phyloP scores from a whole-genome alignment of 2,888 invertebrate species.

The Cartodere bifasciata region DNA sequence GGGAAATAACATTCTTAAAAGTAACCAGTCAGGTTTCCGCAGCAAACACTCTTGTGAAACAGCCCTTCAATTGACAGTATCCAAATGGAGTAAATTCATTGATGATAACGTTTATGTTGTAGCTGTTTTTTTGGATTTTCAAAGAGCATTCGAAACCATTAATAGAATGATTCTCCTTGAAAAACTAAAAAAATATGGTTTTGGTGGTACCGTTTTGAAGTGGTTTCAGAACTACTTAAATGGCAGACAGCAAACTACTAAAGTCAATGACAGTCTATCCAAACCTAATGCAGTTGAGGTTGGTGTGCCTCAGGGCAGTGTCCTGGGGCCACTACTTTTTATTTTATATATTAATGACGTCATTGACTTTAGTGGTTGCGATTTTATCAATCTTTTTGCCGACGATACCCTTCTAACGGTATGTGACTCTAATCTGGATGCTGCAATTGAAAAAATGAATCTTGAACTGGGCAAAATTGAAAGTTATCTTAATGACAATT shows the following conservation, averaged over 20 bases:
- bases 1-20: background rate
- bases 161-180: too few relatives aligned
- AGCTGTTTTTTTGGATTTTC: background rate
- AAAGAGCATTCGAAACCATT: constrained; percentile 1
- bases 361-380: background rate
- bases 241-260: constrained; percentile 2
- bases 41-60: constrained; percentile 5
- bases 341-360: constrained; percentile 3
- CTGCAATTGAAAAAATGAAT: background rate
- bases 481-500: background rate
- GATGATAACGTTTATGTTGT: constrained; percentile 1
- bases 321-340: constrained; percentile 3
- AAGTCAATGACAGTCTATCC: background rate
- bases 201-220: too few relatives aligned
- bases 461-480: background rate
- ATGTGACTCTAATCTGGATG: background rate
- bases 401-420: constrained; percentile 3
- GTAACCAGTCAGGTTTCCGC: constrained; percentile 4
- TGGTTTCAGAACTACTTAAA: constrained; percentile 4
- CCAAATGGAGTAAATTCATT: constrained; percentile 3
- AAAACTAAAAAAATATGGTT: too few relatives aligned
- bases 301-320: constrained; percentile 5
- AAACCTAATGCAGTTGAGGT: background rate
- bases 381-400: constrained; percentile 4
- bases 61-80: constrained; percentile 4